Percentiles rank a stretch among this genome's conserved stretches.
Evolutionary conservation across 1,140 invertebrate genomes (phyloP).

Genomic region (Oscheius sp.): DNA sequence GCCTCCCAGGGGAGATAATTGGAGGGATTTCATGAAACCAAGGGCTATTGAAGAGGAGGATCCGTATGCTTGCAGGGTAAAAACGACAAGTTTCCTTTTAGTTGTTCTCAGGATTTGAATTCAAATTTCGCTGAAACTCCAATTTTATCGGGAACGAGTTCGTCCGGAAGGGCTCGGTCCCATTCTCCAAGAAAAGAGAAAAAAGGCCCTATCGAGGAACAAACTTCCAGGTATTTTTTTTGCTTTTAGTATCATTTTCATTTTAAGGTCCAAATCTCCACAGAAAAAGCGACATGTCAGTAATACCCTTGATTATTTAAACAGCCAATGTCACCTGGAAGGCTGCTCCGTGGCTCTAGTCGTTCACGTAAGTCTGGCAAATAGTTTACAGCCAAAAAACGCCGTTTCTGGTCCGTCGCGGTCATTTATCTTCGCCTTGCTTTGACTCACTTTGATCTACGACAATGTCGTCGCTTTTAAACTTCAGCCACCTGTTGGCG

Average conservation of each 20-base stretch:
- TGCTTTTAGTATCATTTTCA: not conserved
- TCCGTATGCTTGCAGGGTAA: not conserved
- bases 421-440: too few relatives aligned
- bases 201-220: not conserved
- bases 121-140: not conserved
- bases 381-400: slow-evolving; percentile 12
- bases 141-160: not conserved
- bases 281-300: slow-evolving; percentile 16
- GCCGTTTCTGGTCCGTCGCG: not conserved
- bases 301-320: slow-evolving; percentile 53
- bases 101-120: not conserved
- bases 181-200: slow-evolving; percentile 23
- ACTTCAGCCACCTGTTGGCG: too few relatives aligned
- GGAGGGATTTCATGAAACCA: not conserved
- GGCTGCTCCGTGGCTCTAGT: slow-evolving; percentile 56
- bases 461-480: too few relatives aligned
- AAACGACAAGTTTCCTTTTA: not conserved
- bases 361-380: slow-evolving; percentile 52
- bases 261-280: slow-evolving; percentile 32
- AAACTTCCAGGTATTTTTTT: slow-evolving; percentile 3
- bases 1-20: not conserved
- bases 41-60: slow-evolving; percentile 8
- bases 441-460: too few relatives aligned
- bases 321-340: slow-evolving; percentile 55
- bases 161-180: not conserved